Conservation (phyloP, 1,140 invertebrate genomes). For the Lasioglossum baleicum region DNA sequence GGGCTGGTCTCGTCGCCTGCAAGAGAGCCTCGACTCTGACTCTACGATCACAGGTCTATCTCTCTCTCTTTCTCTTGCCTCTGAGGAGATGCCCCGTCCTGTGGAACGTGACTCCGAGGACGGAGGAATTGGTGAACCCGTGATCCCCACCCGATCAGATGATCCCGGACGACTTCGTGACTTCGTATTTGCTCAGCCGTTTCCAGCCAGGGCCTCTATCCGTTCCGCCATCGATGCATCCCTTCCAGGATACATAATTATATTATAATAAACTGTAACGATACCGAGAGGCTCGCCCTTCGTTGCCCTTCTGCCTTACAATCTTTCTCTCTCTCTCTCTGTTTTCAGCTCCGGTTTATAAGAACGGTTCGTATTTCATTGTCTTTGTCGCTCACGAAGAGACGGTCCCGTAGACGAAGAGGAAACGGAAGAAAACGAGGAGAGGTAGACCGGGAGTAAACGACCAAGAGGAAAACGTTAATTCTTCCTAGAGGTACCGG, state of each 20-base stretch:
- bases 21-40: slow-evolving; percentile 72
- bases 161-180: slow-evolving; percentile 76
- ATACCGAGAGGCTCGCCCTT: slow-evolving; percentile 59
- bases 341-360: too few relatives aligned
- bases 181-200: slow-evolving; percentile 77
- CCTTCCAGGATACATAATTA: slow-evolving; percentile 78
- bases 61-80: background rate
- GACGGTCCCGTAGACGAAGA: background rate
- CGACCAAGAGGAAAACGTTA: slow-evolving; percentile 49
- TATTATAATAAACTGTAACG: slow-evolving; percentile 81
- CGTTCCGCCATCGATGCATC: slow-evolving; percentile 65
- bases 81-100: background rate
- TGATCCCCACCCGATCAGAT: slow-evolving; percentile 65
- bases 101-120: slow-evolving; percentile 52
- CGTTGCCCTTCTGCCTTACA: slow-evolving; percentile 50
- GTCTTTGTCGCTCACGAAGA: too few relatives aligned
- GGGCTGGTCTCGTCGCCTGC: slow-evolving; percentile 55
- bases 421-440: slow-evolving; percentile 17
- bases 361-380: too few relatives aligned
- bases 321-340: too few relatives aligned
- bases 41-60: slow-evolving; percentile 53
- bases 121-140: slow-evolving; percentile 67
- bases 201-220: slow-evolving; percentile 64
- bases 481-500: slow-evolving; percentile 64
- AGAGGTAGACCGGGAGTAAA: too few relatives aligned